Base-by-base conservation (phyloP, 2,888 invertebrate genomes). In the Portevinia maculata region DNA sequence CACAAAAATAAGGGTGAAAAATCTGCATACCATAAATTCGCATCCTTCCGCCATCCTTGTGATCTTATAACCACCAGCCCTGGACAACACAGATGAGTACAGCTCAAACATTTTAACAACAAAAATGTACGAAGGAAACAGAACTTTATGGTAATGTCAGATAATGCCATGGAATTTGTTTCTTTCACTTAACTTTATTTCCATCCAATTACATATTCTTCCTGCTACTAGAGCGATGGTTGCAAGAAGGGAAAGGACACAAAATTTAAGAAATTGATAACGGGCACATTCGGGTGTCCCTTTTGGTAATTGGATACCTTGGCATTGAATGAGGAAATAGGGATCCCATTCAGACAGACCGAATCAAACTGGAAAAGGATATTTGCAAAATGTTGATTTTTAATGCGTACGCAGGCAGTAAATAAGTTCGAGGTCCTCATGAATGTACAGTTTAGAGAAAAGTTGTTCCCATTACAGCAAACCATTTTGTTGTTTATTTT, bases 121-220 rank as follows among this genome's bases (percentile, higher is more conserved):
- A 62, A 62, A 64, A 44, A 21, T 48, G 37, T 19, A 48, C 71
- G 73, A 70, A 60, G 52, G 75, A 76, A 76, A 76, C 71, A 32
- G 32, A 57, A 71, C 50, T 71, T 83, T 83, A 83, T 83, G 83
- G 83, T 83, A 83, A 83, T 83, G 76, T 83, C 76, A 67, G 83
- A 73, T 78, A 78, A 81, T 81, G 62, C 65, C 70, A 75, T 70
- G 75, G 75, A 81, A 81, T 81, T 81, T 81, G 70, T 81, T 81
- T 81, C 81, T 75, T 81, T 81, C 81, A 83, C 76, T 83, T 83
- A 83, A 76, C 76, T 76, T 81, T 81, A 75, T 74, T 81, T 83
- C 83, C 83, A 76, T 83, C 76, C 83, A 83, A 83, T 83, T 76
- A 83, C 83, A 83, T 83, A 83, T 71, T 70, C 64, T 24, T 55